Evolutionary conservation across 2,113 vertebrate species (phyloP), one percentile per base, ranked within the genome.

Genomic region (Cyprinus carpio): DNA sequence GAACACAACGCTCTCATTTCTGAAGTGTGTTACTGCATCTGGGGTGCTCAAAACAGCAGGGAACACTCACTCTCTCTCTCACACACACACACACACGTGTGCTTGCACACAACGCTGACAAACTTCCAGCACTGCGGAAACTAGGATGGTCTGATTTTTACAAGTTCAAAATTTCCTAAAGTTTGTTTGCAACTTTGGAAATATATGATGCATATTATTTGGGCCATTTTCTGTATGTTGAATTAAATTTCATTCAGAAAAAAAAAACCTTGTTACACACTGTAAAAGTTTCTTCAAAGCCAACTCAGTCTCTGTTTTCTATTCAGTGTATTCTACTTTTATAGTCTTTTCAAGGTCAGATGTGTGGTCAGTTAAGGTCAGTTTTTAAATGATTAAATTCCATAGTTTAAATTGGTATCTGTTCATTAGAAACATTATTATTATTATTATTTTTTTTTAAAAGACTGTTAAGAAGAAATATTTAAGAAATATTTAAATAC

Each of bases 1-100:
- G 85, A 92, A 89, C 89, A 89, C 74, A 16, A 65, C 92, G 92
- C 91, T 94, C 93, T 93, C 92, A 91, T 94, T 95, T 92, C 82
- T 6, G n/a, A 81, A 91, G 89, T 88, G 82, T 92, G 88, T 91
- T 90, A 86, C 89, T 85, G 76, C 89, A 87, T 79, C 90, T 89
- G 25, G 84, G 84, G 82, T 88, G 81, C 82, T 75, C 75, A 79
- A 46, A 87, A 82, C 82, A 86, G 62, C 85, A 77, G 82, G 85
- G 74, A 78, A 54, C 64, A 49, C 71, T 27, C 75, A 10, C 40
- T 34, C 31, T 34, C 31, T 34, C 31, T 34, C 31, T 34, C 31
- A 6, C 37, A 37, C 29, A 51, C 74, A 58, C 56, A 60, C 31
- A 76, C 43, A 83, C 37, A 85, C 4, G 6, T 37, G 79, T 12